These are phyloP conservation scores for Falco cherrug DNA, from an alignment of 2,797 vertebrate genomes.

Conservation along the genomic window DNA sequence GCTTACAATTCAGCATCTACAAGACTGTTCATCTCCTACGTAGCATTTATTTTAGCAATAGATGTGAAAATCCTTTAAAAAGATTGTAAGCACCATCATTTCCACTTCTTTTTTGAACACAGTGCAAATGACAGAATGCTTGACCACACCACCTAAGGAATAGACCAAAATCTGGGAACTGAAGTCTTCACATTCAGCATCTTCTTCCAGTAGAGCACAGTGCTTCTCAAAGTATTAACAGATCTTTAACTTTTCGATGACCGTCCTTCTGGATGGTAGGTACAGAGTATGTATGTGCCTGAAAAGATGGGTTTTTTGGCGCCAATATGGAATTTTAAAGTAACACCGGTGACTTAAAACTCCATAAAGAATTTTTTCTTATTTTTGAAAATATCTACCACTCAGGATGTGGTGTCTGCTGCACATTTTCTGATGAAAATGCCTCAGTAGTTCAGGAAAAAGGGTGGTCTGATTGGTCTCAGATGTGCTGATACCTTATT, in stretches of 20 bases:
- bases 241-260: neutral
- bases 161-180: neutral
- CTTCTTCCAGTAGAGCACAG: neutral
- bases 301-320: rapidly evolving
- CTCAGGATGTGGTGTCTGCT: neutral
- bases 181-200: neutral
- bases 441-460: neutral
- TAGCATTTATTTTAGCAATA: neutral
- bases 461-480: neutral
- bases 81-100: neutral
- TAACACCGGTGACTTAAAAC: neutral
- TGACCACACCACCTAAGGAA: neutral
- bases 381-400: neutral
- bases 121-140: neutral
- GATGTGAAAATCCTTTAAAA: neutral
- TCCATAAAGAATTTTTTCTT: neutral
- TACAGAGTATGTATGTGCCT: neutral
- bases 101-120: neutral
- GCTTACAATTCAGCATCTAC: neutral
- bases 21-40: neutral
- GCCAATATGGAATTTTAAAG: neutral
- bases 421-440: rapidly evolving
- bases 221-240: neutral
- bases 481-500: rapidly evolving
- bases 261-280: neutral